These are phyloP conservation scores for Tetramorium alpestre DNA, from an alignment of 1,140 invertebrate genomes.

Conservation along the genomic window DNA sequence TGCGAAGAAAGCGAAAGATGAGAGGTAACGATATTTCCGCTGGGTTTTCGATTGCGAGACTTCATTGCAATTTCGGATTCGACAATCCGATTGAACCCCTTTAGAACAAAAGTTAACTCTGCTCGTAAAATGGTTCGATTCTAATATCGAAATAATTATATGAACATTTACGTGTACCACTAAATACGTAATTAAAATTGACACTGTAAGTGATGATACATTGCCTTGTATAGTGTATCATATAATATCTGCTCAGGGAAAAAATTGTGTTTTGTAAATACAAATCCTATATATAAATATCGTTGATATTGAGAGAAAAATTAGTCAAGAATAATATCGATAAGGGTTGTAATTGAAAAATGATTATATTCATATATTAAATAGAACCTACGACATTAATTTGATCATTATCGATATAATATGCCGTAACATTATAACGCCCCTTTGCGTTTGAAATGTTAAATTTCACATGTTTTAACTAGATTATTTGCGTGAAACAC, in stretches of 20 bases:
- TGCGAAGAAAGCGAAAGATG: not conserved
- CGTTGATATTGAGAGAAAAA: not conserved
- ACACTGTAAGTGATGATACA: not conserved
- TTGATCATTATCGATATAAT: not conserved
- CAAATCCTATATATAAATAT: not conserved
- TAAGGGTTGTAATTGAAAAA: not conserved
- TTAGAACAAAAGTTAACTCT: not conserved
- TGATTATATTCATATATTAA: not conserved
- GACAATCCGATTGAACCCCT: not conserved
- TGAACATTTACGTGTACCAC: not conserved
- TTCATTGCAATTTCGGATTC: slow-evolving; percentile 4
- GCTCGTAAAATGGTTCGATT: not conserved
- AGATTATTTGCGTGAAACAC: slow-evolving; percentile 22
- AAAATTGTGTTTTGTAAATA: not conserved
- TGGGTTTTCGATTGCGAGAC: slow-evolving; percentile 38
- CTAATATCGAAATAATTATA: not conserved
- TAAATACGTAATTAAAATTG: slow-evolving; percentile 1
- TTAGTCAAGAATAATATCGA: not conserved
- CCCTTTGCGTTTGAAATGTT: not conserved
- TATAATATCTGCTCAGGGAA: not conserved
- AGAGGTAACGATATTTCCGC: slow-evolving; percentile 45
- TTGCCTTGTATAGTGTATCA: not conserved
- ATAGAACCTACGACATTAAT: not conserved
- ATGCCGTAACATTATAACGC: not conserved
- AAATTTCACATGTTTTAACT: slow-evolving; percentile 27